Evolutionary conservation across 2,113 vertebrate genomes (phyloP).

Genomic region (Ia io): DNA sequence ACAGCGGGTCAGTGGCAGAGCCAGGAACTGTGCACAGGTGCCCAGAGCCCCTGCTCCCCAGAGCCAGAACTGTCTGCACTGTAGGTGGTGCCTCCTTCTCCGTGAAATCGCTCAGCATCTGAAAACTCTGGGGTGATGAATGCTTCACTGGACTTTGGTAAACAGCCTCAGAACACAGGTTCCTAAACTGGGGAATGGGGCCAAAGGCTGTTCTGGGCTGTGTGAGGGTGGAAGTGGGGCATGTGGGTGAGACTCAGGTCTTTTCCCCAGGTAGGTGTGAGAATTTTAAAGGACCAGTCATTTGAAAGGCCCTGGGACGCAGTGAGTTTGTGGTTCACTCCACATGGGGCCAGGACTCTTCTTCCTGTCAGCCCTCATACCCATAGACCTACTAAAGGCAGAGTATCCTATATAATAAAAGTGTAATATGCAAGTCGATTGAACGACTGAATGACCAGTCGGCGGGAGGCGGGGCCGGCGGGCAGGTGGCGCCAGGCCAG

Average conservation of each 20-base stretch:
- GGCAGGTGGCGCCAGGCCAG: no score
- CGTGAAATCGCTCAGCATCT: background rate
- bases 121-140: background rate
- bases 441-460: no score
- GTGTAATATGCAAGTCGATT: no score
- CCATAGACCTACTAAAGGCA: background rate
- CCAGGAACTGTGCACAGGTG: background rate
- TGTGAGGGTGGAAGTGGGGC: background rate
- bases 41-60: rapidly evolving
- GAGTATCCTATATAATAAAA: no score
- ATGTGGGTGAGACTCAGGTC: background rate
- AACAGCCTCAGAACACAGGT: background rate
- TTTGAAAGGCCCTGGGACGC: background rate
- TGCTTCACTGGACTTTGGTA: no score
- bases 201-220: background rate
- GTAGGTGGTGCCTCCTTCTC: background rate
- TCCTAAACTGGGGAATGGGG: background rate
- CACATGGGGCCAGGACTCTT: background rate
- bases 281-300: background rate
- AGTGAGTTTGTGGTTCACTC: background rate
- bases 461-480: no score
- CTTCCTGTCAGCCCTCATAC: background rate
- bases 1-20: background rate
- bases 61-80: background rate
- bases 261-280: background rate